Evolutionary conservation across 1,140 invertebrate genomes (phyloP), one percentile per base, ranked within the genome.

Genomic region (Musca domestica): DNA sequence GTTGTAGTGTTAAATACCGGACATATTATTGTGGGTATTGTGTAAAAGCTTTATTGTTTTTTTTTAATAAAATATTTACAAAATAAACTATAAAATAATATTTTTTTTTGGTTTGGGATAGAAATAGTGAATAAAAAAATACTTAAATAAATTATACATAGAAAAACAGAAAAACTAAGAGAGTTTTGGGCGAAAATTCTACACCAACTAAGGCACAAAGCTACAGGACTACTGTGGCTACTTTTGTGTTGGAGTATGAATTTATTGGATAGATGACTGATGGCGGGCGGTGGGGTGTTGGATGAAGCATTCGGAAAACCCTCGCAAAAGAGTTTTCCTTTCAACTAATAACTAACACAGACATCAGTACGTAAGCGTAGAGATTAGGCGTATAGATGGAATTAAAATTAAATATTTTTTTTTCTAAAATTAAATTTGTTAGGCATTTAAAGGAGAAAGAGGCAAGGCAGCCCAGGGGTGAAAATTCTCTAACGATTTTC

Each of bases 341-440:
- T n/a, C 3, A 30, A 30, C 27, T 5, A 51, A 22, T 51, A 27
- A 27, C 5, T 14, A 58, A 58, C n/a, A 27, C 23, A 64, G 7
- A 17, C 46, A 12, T 64, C 5, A 17, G 41, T 19, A 10, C 27
- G 27, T 27, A 61, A 61, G 56, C 56, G 27, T 51, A 34, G 34
- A 61, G 56, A 61, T 34, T 56, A 41, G 20, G 12, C 63, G 46
- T 48, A 68, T 27, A 68, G 61, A 68, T 46, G 27, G 58, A 25
- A 63, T 6, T 34, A 68, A 68, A 63, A 68, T 64, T 63, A 58
- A 34, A 63, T 66, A 51, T 64, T 22, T n/a, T n/a, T n/a, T n/a
- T n/a, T n/a, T n/a, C n/a, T n/a, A n/a, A n/a, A n/a, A n/a, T n/a
- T n/a, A n/a, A n/a, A n/a, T n/a, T n/a, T n/a, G n/a, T n/a, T n/a